These are phyloP conservation scores for Peromyscus eremicus DNA, from an alignment of 2,797 vertebrate genomes.

Conservation along the genomic window DNA sequence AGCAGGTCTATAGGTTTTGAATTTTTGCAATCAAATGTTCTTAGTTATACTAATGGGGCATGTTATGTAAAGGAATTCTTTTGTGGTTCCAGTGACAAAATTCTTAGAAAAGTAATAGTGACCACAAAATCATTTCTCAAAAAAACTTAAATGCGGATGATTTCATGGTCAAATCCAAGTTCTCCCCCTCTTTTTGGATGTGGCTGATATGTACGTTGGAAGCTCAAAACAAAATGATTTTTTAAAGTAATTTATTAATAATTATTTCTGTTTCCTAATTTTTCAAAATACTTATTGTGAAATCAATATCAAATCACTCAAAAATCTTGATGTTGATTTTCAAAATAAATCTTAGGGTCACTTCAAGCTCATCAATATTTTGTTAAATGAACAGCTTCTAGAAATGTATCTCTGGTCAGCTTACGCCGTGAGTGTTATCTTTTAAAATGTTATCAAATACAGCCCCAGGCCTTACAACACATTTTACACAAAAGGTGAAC, in stretches of 20 bases:
- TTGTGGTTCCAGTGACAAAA: conserved; percentile 1
- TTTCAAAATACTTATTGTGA: conserved; percentile 9
- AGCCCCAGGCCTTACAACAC: neutral
- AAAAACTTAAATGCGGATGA: neutral
- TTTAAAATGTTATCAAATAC: neutral
- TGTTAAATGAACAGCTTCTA: neutral
- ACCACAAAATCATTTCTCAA: conserved; percentile 7
- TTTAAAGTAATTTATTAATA: neutral
- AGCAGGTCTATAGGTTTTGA: neutral
- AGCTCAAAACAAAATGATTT: neutral
- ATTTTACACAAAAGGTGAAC: conserved; percentile 16
- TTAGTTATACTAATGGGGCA: neutral
- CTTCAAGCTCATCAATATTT: conserved; percentile 15
- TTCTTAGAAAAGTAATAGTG: neutral
- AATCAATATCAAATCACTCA: conserved; percentile 3
- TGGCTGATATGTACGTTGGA: neutral
- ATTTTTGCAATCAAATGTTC: neutral
- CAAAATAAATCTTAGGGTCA: neutral
- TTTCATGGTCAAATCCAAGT: neutral
- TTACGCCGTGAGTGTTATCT: neutral
- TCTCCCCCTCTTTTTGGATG: neutral
- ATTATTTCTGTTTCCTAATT: neutral
- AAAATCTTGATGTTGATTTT: neutral
- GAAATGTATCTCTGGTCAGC: neutral
- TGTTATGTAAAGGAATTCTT: neutral